These are phyloP conservation scores for Gryllus bimaculatus DNA, from an alignment of 1,140 invertebrate species.

Conservation along the genomic window DNA sequence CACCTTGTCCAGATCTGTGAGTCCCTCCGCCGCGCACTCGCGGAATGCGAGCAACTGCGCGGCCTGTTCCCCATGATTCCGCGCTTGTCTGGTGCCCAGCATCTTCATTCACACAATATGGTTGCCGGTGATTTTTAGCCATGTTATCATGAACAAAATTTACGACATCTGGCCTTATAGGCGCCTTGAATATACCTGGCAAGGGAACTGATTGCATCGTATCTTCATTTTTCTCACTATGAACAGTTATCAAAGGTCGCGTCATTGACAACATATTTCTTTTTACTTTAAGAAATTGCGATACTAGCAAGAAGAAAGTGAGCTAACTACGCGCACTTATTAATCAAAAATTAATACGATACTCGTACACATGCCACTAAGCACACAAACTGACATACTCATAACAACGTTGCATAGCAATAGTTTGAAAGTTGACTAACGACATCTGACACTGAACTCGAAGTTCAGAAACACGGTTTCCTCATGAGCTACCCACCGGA, in stretches of 20 bases:
- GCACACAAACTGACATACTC: no score
- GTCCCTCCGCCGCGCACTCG: constrained; percentile 99
- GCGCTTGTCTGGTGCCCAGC: constrained; percentile 99
- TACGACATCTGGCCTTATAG: constrained; percentile 96
- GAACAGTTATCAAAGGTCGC: constrained; percentile 87
- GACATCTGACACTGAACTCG: no score
- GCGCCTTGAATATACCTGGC: constrained; percentile 92
- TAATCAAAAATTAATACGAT: no score
- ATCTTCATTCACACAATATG: constrained; percentile 92
- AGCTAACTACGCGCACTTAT: no score
- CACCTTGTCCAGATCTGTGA: constrained; percentile 98
- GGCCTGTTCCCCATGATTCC: constrained; percentile 99
- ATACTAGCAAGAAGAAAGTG: no score
- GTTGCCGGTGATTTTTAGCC: constrained; percentile 90
- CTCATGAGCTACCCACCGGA: no score
- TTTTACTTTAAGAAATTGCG: no score
- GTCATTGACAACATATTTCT: constrained; percentile 48
- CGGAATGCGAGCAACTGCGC: constrained; percentile 99
- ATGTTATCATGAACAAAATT: constrained; percentile 95
- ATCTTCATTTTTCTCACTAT: constrained; percentile 86
- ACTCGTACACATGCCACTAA: no score
- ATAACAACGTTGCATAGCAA: no score
- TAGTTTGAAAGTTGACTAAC: no score
- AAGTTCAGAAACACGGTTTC: no score
- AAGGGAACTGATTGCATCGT: constrained; percentile 67